Base-by-base conservation (phyloP, 2,113 vertebrate species). In the Malurus melanocephalus region DNA sequence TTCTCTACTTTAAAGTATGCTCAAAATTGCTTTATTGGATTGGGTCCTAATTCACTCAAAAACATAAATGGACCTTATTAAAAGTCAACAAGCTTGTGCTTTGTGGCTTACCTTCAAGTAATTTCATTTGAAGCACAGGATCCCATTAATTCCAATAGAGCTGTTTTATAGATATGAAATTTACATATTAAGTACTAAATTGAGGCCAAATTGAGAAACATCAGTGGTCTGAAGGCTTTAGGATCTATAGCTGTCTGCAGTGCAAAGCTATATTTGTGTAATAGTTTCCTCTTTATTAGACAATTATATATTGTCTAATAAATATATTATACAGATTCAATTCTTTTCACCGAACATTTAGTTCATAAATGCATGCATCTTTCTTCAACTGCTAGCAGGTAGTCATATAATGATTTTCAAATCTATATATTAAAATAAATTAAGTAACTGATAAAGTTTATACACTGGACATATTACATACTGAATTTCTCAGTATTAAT, bases 161-260 rank as follows among this genome's bases (percentile, higher is more conserved):
- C 57, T 89, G 49, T 76, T 88, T 73, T 76, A 91, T 33, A 91
- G 69, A 86, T 84, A 95, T 55, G 92, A 84, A 62, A 80, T 85
- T 94, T 93, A 72, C 71, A 89, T 95, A 67, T 81, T 76, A 76
- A 91, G 48, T 30, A 76, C 19, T 60, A 93, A 92, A 81, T 43
- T 78, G 71, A 89, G 55, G n/a, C 22, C 53, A 87, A 77, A 91
- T 49, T 66, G 73, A 85, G 51, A 42, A 69, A 65, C 65, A 66
- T 26, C 5, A 1, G 27, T 62, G 17, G 28, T 89, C 66, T 33
- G 40, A 83, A 91, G 23, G 3, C 14, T 83, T 92, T 48, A 2
- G 1, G 32, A 77, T 87, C 35, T 65, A 60, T 32, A 81, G 32
- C 13, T 76, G 4, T 52, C 46, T 79, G 26, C 48, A 83, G n/a